A percentile compares a stretch with the other conserved stretches of the same genome.
These are phyloP conservation scores for Sebastes schlegelii DNA, from an alignment of 2,113 vertebrate species.

Conservation along the genomic window DNA sequence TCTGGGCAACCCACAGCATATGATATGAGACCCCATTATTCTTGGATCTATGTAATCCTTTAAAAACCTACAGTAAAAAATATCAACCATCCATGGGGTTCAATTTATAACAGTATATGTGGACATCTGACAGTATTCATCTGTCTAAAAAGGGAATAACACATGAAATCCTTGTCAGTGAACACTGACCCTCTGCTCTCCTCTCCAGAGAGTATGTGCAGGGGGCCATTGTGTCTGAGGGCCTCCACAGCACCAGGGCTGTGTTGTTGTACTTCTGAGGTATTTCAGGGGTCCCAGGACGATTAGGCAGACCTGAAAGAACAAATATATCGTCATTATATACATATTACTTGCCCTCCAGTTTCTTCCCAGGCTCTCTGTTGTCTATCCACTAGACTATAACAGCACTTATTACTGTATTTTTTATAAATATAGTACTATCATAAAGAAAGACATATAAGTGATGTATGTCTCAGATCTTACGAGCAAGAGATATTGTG, in stretches of 20 bases:
- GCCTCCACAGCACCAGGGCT: conserved; percentile 95
- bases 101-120: neutral
- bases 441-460: conserved; percentile 1
- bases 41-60: neutral
- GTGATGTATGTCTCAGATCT: conserved; percentile 51
- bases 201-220: conserved; percentile 94
- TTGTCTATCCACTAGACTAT: neutral
- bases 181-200: conserved; percentile 87
- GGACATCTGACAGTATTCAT: neutral
- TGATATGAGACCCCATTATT: neutral
- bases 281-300: conserved; percentile 93
- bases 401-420: neutral
- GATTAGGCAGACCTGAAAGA: conserved; percentile 89
- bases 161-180: neutral
- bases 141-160: neutral
- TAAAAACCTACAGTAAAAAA: neutral
- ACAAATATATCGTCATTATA: neutral
- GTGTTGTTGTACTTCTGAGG: conserved; percentile 96
- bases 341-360: neutral
- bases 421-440: neutral
- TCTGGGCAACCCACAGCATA: neutral
- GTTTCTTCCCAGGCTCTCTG: neutral
- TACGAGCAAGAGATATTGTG: conserved; percentile 94
- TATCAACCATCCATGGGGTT: neutral
- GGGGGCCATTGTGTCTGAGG: conserved; percentile 90